Conservation (phyloP, 2,113 vertebrate species). For the Scolopax mira region DNA sequence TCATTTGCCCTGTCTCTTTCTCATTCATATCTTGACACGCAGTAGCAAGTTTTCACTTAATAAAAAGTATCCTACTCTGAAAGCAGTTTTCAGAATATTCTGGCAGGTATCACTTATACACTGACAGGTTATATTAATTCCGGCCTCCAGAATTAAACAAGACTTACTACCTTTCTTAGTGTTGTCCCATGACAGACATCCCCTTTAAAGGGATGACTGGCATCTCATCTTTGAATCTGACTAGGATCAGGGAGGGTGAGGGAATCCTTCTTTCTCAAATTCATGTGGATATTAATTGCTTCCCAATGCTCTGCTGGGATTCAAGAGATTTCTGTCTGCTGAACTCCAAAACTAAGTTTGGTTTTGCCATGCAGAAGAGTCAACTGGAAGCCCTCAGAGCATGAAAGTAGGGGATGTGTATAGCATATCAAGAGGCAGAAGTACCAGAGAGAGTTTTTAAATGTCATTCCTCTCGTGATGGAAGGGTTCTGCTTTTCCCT, state of each 20-base stretch:
- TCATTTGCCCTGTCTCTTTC: not conserved
- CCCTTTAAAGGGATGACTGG: not conserved
- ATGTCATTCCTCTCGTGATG: not conserved
- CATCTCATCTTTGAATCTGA: not conserved
- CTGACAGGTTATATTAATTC: not conserved
- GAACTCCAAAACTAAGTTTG: not conserved
- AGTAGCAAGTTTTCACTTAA: not conserved
- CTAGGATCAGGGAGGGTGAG: too few relatives aligned
- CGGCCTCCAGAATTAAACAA: not conserved
- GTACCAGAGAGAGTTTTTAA: not conserved
- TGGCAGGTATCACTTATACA: not conserved
- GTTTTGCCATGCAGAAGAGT: not conserved
- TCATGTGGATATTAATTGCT: not conserved
- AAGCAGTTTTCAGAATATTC: not conserved
- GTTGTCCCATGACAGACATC: not conserved
- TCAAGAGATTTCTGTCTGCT: not conserved
- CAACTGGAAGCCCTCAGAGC: not conserved
- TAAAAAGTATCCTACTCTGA: not conserved
- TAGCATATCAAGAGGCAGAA: not conserved
- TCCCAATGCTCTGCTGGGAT: not conserved
- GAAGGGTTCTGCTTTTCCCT: not conserved
- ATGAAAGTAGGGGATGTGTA: not conserved
- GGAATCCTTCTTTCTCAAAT: not conserved
- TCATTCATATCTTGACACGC: not conserved
- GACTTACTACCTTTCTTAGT: not conserved